Percentiles rank a stretch among this genome's conserved stretches.
phyloP scores from a whole-genome alignment of 92 coral and sea anemone genomes.

The Porites evermanni region DNA sequence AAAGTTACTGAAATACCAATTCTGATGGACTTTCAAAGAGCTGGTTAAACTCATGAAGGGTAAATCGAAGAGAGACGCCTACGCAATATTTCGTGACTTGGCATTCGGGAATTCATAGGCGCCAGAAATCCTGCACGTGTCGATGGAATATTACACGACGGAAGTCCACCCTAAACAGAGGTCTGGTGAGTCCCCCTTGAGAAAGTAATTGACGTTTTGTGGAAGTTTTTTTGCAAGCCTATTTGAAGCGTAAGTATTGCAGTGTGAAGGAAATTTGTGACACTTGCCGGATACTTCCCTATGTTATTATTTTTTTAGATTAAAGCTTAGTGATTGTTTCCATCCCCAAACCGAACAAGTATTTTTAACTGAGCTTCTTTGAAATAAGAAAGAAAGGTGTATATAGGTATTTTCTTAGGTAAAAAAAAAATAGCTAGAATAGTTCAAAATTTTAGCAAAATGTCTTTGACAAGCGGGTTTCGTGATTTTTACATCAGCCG shows the following conservation, averaged over 20 bases:
- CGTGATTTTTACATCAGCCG: slow-evolving; percentile 5
- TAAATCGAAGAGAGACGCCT: neutral
- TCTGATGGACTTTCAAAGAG: neutral
- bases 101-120: neutral
- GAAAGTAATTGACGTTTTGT: too few relatives aligned
- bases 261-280: neutral
- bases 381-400: neutral
- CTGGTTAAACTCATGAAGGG: neutral
- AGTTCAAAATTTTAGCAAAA: neutral
- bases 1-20: too few relatives aligned
- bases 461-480: neutral
- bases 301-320: neutral
- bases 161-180: neutral
- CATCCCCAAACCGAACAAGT: neutral
- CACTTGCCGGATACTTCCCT: neutral
- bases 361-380: neutral
- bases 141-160: neutral
- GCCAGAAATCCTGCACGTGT: neutral
- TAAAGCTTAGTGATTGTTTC: neutral
- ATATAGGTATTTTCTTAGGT: neutral
- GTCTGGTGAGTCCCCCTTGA: neutral
- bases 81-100: slow-evolving; percentile 9
- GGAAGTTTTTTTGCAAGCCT: too few relatives aligned
- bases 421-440: neutral
- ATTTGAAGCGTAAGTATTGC: neutral